phyloP scores from a whole-genome alignment of 2,113 vertebrate genomes.

The Saccopteryx bilineata region DNA sequence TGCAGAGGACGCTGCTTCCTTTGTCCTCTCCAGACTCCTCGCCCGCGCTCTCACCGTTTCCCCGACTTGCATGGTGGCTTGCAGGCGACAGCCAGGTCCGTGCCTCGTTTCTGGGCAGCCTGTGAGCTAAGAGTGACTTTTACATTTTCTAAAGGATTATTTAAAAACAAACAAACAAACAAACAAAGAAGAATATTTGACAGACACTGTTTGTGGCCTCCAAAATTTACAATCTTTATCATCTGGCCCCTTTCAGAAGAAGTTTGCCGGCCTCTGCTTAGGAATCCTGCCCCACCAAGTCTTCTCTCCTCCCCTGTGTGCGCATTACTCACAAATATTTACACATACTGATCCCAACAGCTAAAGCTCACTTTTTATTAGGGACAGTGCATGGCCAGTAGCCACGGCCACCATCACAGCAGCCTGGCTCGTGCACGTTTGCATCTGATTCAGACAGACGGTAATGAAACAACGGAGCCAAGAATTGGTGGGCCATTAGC shows the following conservation, averaged over 20 bases:
- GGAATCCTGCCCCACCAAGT: background rate
- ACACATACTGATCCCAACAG: background rate
- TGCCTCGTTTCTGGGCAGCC: background rate
- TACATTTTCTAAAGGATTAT: conserved; percentile 42
- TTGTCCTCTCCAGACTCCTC: background rate
- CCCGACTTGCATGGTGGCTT: background rate
- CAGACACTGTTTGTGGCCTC: background rate
- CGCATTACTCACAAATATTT: background rate
- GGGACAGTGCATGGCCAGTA: too few species aligned
- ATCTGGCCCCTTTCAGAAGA: background rate
- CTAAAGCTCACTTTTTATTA: background rate
- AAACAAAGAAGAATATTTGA: background rate
- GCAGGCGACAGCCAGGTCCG: background rate
- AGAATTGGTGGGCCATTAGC: too few species aligned
- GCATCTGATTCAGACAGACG: too few species aligned
- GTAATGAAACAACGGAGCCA: too few species aligned
- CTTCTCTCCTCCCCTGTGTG: rapidly evolving
- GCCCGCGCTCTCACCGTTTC: background rate
- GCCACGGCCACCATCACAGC: too few species aligned
- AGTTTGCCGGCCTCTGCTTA: background rate
- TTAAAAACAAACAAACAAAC: background rate
- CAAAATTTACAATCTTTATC: conserved; percentile 3
- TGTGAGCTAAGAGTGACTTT: background rate
- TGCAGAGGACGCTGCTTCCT: background rate
- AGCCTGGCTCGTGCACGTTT: too few species aligned